Conservation (phyloP, 1,140 invertebrate genomes). For the Leptonema lineaticorne region DNA sequence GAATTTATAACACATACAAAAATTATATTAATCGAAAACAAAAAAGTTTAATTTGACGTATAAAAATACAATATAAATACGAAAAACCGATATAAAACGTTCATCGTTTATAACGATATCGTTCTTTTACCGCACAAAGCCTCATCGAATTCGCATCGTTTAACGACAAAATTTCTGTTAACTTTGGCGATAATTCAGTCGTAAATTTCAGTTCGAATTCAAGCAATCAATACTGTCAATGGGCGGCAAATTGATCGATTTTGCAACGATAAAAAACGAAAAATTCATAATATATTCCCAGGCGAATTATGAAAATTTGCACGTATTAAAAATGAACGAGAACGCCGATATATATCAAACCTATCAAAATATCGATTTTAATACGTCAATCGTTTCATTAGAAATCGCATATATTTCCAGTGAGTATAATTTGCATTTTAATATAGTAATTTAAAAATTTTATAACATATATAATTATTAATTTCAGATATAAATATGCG, state of each 20-base stretch:
- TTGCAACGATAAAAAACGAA: neutral
- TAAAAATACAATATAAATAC: too few relatives aligned
- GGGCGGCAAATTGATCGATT: conserved; percentile 10
- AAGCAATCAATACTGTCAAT: conserved; percentile 17
- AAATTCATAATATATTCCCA: conserved; percentile 25
- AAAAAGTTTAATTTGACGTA: too few relatives aligned
- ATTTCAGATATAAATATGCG: conserved; percentile 19
- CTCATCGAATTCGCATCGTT: too few relatives aligned
- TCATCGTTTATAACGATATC: too few relatives aligned
- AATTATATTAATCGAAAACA: too few relatives aligned
- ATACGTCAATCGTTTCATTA: conserved; percentile 11
- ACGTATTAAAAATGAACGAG: conserved; percentile 15
- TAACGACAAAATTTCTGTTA: too few relatives aligned
- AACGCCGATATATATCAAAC: neutral
- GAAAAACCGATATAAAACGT: too few relatives aligned
- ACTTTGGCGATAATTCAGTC: too few relatives aligned
- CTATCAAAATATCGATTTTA: conserved; percentile 22
- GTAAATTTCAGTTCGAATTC: conserved; percentile 33
- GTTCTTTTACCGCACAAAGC: too few relatives aligned
- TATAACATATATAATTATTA: neutral
- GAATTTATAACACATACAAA: too few relatives aligned
- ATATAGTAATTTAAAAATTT: neutral
- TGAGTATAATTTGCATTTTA: neutral
- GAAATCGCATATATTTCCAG: conserved; percentile 14
- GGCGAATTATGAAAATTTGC: conserved; percentile 4